Conservation (phyloP, 2,113 vertebrate genomes). For the Seriola dumerili region DNA sequence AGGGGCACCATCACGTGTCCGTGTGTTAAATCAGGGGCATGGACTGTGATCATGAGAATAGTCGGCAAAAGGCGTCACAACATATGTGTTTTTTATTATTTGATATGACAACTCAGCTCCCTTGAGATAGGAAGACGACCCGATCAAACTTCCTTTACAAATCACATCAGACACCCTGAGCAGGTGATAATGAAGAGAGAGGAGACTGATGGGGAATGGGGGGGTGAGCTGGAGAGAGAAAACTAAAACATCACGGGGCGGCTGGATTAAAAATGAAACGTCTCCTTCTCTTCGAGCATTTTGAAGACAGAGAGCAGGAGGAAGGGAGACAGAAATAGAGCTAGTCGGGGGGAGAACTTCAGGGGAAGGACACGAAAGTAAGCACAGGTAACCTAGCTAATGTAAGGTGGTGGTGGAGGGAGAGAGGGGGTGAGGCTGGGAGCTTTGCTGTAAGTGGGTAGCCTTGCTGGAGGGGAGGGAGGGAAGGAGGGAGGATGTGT, state of each 20-base stretch:
- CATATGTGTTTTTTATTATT: conserved; percentile 64
- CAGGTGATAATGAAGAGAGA: conserved; percentile 77
- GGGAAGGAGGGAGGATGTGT: conserved; percentile 41
- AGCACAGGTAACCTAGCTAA: conserved; percentile 50
- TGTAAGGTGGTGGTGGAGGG: conserved; percentile 47
- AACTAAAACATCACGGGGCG: conserved; percentile 45
- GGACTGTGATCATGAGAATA: conserved; percentile 31
- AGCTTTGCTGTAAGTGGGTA: conserved; percentile 47
- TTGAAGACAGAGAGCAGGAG: conserved; percentile 47
- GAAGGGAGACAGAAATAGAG: conserved; percentile 66
- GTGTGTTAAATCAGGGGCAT: conserved; percentile 2
- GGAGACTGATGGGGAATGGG: conserved; percentile 4
- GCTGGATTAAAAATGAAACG: conserved; percentile 68
- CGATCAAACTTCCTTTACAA: conserved; percentile 74
- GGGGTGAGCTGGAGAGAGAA: conserved; percentile 27
- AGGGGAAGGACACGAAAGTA: conserved; percentile 34
- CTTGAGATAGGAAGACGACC: conserved; percentile 50
- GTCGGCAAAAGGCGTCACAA: conserved; percentile 33
- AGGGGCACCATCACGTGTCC: not conserved
- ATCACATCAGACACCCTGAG: conserved; percentile 72
- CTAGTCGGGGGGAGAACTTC: conserved; percentile 36
- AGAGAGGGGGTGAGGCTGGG: conserved; percentile 10
- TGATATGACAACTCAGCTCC: conserved; percentile 68
- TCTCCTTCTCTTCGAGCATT: conserved; percentile 47
- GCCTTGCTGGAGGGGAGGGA: conserved; percentile 35